These are phyloP conservation scores for Amaurobius ferox DNA, from an alignment of 2,888 invertebrate species.

Conservation along the genomic window DNA sequence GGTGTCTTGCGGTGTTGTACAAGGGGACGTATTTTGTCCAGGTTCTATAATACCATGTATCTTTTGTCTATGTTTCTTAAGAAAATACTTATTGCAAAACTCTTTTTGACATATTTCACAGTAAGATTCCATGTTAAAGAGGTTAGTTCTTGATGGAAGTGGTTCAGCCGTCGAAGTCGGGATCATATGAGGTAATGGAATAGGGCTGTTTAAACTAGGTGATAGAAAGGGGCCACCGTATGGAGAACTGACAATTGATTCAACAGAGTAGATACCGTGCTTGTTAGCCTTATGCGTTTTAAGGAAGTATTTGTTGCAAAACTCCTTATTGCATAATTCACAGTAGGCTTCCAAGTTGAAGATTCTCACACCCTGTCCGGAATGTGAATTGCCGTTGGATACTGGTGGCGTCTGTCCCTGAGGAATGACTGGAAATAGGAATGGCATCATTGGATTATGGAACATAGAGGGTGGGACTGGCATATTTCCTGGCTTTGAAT, in stretches of 20 bases:
- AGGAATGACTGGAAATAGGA: conserved; percentile 73
- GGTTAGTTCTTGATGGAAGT: conserved; percentile 51
- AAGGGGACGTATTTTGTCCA: conserved; percentile 59
- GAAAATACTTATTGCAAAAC: conserved; percentile 82
- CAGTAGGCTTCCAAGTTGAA: conserved; percentile 98
- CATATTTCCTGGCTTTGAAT: conserved; percentile 52
- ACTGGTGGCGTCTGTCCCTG: conserved; percentile 65
- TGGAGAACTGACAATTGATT: conserved; percentile 73
- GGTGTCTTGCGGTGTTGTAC: conserved; percentile 60
- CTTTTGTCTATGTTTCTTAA: conserved; percentile 84
- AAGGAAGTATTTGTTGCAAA: conserved; percentile 98
- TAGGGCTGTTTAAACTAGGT: conserved; percentile 71
- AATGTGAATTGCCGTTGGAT: conserved; percentile 67
- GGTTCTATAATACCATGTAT: conserved; percentile 81
- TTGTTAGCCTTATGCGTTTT: conserved; percentile 99
- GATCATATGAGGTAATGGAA: conserved; percentile 70
- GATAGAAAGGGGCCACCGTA: conserved; percentile 71
- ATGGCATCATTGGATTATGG: conserved; percentile 74
- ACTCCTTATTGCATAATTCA: conserved; percentile 97
- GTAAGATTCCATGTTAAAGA: conserved; percentile 71
- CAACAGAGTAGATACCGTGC: conserved; percentile 91
- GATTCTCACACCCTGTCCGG: conserved; percentile 80
- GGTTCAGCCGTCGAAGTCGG: conserved; percentile 66
- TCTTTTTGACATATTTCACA: conserved; percentile 82
- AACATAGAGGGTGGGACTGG: conserved; percentile 73